Evolutionary conservation across 2,797 vertebrate species (phyloP).

Genomic region (Enteromius trimaculatus): DNA sequence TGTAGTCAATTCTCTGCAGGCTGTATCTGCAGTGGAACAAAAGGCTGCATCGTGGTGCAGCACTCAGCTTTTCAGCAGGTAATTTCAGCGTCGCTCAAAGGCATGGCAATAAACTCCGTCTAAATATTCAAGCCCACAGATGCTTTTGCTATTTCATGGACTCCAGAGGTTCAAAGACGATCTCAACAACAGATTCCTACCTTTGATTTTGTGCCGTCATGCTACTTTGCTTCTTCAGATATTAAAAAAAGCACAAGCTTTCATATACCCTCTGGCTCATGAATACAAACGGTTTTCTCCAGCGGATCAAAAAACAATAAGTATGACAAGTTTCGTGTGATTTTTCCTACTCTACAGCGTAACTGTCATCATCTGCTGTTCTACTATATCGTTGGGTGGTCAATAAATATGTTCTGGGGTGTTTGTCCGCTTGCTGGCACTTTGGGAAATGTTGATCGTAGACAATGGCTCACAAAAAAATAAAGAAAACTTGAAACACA

Average conservation of each 20-base stretch:
- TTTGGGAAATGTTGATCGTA: slow-evolving; percentile 25
- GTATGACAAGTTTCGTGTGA: slow-evolving; percentile 14
- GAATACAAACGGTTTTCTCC: slow-evolving; percentile 28
- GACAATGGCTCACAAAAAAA: neutral
- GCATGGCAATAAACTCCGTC: slow-evolving; percentile 30
- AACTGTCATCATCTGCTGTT: slow-evolving; percentile 22
- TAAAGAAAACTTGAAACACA: neutral
- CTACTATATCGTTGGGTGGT: slow-evolving; percentile 8
- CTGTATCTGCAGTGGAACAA: slow-evolving; percentile 5
- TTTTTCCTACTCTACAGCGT: slow-evolving; percentile 5
- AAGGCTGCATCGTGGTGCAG: neutral
- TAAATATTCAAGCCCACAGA: slow-evolving; percentile 41
- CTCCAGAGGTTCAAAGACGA: slow-evolving; percentile 29
- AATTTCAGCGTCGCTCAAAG: slow-evolving; percentile 30
- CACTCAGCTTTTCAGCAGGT: slow-evolving; percentile 22
- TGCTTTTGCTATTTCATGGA: slow-evolving; percentile 24
- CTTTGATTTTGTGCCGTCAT: slow-evolving; percentile 41
- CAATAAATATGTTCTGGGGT: slow-evolving; percentile 30
- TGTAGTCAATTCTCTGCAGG: slow-evolving; percentile 22
- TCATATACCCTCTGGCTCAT: slow-evolving; percentile 11
- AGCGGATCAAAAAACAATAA: slow-evolving; percentile 22
- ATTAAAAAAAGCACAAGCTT: slow-evolving; percentile 32
- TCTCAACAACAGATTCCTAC: slow-evolving; percentile 22
- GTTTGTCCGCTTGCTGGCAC: slow-evolving; percentile 14
- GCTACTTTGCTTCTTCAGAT: slow-evolving; percentile 30